Base-by-base conservation (phyloP, 2,888 invertebrate genomes). In the Pammene aurita region DNA sequence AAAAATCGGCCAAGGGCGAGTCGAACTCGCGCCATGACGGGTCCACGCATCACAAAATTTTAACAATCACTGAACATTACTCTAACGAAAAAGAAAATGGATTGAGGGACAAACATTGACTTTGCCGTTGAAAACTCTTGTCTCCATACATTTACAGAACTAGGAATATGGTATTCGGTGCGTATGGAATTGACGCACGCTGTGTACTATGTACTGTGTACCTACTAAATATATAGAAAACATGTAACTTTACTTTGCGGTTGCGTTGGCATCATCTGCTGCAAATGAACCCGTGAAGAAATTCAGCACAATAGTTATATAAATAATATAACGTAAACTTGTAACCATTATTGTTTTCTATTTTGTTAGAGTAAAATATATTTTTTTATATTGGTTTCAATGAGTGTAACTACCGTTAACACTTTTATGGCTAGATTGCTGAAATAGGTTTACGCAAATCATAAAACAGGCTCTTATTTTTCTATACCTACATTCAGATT, bases 401-500 rank as follows among this genome's bases (percentile, higher is more conserved):
- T 26, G 13, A 14, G 1, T 41, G 56, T 2, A 18, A 56, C 38
- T 38, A 38, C 16, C 10, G 11, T 41, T 44, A 34, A 26, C 42
- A 5, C 58, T n/a, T 58, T 58, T 44, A 44, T 34, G 26, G 58
- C 10, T 44, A 26, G 44, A 16, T n/a, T 5, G 44, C 13, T 44
- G 18, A 44, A 44, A 26, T 46, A n/a, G 26, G 34, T 34, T 58
- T 58, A 18, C 58, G 58, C 58, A 42, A 57, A 9, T 2, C 5
- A 57, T 57, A 57, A 57, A 57, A 57, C 13, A 41, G 41, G 56
- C 56, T 56, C 13, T 52, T 26, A 7, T 16, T 14, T 48, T 16
- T 0, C 35, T 35, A 44, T n/a, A n/a, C n/a, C n/a, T n/a, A n/a
- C n/a, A n/a, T n/a, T n/a, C n/a, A n/a, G n/a, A n/a, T n/a, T n/a